Evolutionary conservation across 2,888 invertebrate species (phyloP).

Genomic region (Synanthedon tipuliformis): DNA sequence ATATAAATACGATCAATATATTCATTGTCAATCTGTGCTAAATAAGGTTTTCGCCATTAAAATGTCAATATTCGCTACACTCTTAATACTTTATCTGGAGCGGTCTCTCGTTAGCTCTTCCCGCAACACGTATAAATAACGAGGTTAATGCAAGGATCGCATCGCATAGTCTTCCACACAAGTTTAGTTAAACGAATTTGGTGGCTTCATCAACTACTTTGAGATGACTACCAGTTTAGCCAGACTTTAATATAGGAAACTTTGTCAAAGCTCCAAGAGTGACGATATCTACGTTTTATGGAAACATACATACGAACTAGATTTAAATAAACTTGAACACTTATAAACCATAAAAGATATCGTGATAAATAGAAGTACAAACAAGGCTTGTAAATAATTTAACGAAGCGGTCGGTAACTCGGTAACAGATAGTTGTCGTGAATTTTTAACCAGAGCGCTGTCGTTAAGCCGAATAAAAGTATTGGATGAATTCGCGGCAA

Average conservation of each 20-base stretch:
- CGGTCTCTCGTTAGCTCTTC: slow-evolving; percentile 1
- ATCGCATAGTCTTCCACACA: neutral
- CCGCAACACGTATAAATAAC: slow-evolving; percentile 1
- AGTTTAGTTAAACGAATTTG: neutral
- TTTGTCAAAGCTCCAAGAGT: neutral
- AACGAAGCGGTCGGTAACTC: neutral
- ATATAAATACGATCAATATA: too few species aligned
- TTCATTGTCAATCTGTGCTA: too few species aligned
- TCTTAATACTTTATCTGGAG: neutral
- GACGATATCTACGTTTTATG: too few species aligned
- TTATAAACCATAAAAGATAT: too few species aligned
- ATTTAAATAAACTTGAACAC: neutral
- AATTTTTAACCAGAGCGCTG: neutral
- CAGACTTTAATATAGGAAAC: neutral
- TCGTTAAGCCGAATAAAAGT: neutral
- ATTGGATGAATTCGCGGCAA: neutral
- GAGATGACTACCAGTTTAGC: neutral
- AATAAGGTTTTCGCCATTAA: too few species aligned
- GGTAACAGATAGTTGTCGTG: neutral
- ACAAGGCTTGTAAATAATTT: neutral
- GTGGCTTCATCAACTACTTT: neutral
- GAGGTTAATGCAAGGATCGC: slow-evolving; percentile 1
- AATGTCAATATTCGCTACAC: neutral
- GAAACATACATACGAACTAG: neutral
- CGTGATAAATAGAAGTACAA: too few species aligned